phyloP scores from a whole-genome alignment of 2,797 vertebrate genomes.

The Crocidura indochinensis region DNA sequence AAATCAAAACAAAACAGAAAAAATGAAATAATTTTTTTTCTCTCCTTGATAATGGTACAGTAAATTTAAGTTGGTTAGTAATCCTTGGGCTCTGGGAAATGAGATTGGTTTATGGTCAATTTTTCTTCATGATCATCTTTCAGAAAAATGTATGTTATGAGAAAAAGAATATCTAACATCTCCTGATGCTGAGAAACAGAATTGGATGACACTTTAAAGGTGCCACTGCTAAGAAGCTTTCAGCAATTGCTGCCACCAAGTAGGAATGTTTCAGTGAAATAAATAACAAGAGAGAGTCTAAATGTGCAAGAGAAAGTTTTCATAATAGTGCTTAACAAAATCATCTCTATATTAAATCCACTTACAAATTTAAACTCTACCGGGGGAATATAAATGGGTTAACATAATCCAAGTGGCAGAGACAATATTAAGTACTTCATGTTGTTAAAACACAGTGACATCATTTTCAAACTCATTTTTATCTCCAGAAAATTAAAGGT shows the following conservation, averaged over 20 bases:
- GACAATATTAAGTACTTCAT: slow-evolving; percentile 80
- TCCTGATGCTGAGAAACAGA: slow-evolving; percentile 83
- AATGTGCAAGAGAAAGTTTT: slow-evolving; percentile 86
- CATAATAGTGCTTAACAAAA: slow-evolving; percentile 83
- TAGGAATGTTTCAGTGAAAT: slow-evolving; percentile 83
- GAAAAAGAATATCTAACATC: slow-evolving; percentile 75
- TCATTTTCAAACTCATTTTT: slow-evolving; percentile 75
- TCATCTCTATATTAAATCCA: slow-evolving; percentile 75
- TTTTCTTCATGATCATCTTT: slow-evolving; percentile 85
- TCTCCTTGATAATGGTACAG: slow-evolving; percentile 68
- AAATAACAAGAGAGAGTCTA: slow-evolving; percentile 83
- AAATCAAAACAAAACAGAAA: too few species aligned
- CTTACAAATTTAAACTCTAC: slow-evolving; percentile 79
- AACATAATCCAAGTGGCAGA: slow-evolving; percentile 79
- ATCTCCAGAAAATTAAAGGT: slow-evolving; percentile 69
- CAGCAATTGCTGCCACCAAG: slow-evolving; percentile 77
- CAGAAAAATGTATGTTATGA: slow-evolving; percentile 82
- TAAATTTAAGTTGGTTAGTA: slow-evolving; percentile 83
- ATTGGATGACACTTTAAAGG: slow-evolving; percentile 83
- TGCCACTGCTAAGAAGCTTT: slow-evolving; percentile 80
- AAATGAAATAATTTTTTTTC: too few species aligned
- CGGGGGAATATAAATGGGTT: slow-evolving; percentile 82
- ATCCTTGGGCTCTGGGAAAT: slow-evolving; percentile 78
- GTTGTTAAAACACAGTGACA: slow-evolving; percentile 68
- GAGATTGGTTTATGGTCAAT: slow-evolving; percentile 81